These are phyloP conservation scores for Hetaerina americana DNA, from an alignment of 1,140 invertebrate genomes.

Conservation along the genomic window DNA sequence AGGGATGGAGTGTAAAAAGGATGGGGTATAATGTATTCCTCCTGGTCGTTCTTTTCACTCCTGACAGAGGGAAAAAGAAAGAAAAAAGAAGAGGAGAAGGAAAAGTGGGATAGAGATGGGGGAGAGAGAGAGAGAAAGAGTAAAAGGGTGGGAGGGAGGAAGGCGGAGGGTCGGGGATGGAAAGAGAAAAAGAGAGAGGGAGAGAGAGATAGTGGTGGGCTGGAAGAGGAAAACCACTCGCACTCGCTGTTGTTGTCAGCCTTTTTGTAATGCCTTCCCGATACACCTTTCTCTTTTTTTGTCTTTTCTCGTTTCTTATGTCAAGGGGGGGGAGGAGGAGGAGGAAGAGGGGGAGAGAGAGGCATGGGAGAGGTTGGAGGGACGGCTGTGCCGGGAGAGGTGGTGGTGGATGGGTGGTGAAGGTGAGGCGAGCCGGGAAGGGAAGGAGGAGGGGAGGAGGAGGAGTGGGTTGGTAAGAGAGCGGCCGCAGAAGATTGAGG, in stretches of 20 bases:
- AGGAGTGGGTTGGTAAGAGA: too few species aligned
- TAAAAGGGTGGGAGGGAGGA: background rate
- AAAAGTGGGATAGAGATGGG: background rate
- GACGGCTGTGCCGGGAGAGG: too few species aligned
- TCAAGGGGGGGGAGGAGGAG: background rate
- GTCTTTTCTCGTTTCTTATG: background rate
- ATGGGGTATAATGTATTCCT: too few species aligned
- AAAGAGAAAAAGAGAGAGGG: background rate
- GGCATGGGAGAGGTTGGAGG: too few species aligned
- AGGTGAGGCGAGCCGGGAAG: too few species aligned
- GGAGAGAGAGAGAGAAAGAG: background rate
- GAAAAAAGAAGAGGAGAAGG: background rate
- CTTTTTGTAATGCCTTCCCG: background rate
- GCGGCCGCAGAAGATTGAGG: background rate
- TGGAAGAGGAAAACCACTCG: background rate
- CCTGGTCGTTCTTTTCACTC: too few species aligned
- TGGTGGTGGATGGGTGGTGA: too few species aligned
- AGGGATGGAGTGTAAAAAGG: too few species aligned
- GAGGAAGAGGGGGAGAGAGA: too few species aligned
- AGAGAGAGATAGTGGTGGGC: background rate
- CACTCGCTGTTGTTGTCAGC: background rate
- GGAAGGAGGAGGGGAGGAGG: too few species aligned
- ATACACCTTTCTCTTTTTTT: background rate
- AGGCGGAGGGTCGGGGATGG: background rate
- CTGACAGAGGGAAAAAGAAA: too few species aligned